These are phyloP conservation scores for Scytalopus superciliaris DNA, from an alignment of 2,113 vertebrate species.

Conservation along the genomic window DNA sequence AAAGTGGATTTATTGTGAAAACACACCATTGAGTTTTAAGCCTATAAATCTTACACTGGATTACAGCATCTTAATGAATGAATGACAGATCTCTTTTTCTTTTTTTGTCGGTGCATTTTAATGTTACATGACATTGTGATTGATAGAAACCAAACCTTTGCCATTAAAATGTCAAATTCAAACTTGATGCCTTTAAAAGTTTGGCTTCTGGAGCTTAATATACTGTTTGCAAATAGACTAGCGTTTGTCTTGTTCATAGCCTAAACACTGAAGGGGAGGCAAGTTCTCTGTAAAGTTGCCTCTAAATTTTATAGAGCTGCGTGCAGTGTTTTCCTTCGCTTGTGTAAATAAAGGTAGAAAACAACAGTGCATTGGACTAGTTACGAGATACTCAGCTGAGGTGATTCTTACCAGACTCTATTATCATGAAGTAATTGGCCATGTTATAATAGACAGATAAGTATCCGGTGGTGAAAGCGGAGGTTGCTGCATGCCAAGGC, in stretches of 20 bases:
- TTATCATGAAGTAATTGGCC: background rate
- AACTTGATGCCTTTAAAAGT: conserved; percentile 74
- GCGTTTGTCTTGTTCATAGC: conserved; percentile 68
- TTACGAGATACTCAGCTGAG: background rate
- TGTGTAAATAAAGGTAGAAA: conserved; percentile 58
- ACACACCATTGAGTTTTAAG: conserved; percentile 71
- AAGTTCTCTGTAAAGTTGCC: conserved; percentile 60
- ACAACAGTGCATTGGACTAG: conserved; percentile 12
- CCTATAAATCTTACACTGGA: conserved; percentile 76
- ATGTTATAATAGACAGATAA: background rate
- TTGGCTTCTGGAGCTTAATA: conserved; percentile 82
- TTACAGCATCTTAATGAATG: conserved; percentile 81
- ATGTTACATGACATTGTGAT: conserved; percentile 74
- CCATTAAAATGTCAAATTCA: conserved; percentile 78
- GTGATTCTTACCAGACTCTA: background rate
- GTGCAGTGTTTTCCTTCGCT: conserved; percentile 52
- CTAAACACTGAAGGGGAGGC: conserved; percentile 54
- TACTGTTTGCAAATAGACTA: conserved; percentile 80
- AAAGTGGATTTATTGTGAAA: conserved; percentile 79
- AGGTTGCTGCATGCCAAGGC: background rate
- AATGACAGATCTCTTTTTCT: conserved; percentile 76
- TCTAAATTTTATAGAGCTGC: conserved; percentile 60
- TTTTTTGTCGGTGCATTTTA: conserved; percentile 74
- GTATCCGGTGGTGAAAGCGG: background rate
- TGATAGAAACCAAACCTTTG: conserved; percentile 80